Percentiles rank a stretch among this genome's conserved stretches.
Conservation (phyloP, 2,113 vertebrate species). For the Mustela nigripes region DNA sequence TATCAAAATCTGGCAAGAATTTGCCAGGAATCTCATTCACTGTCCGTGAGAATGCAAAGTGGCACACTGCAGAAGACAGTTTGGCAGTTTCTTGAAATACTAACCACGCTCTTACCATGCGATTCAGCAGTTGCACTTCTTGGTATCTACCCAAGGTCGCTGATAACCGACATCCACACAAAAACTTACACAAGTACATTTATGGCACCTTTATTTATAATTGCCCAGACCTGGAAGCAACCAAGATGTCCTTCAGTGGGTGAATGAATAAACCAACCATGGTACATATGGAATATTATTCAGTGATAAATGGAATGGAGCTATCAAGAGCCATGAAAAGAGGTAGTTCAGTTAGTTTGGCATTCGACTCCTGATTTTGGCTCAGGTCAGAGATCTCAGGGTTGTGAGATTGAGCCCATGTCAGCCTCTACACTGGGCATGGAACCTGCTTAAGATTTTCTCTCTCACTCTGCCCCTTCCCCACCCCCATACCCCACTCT, state of each 20-base stretch:
- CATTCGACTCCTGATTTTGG: background rate
- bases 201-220: background rate
- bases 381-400: background rate
- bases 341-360: background rate
- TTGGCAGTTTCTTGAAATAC: background rate
- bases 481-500: background rate
- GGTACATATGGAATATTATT: background rate
- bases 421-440: background rate
- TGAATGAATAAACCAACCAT: background rate
- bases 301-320: background rate
- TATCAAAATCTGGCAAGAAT: background rate
- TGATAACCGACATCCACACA: background rate
- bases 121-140: background rate
- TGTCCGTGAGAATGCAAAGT: background rate
- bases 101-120: background rate
- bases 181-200: background rate
- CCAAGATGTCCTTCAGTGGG: background rate
- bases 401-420: background rate
- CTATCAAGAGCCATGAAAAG: background rate
- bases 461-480: background rate
- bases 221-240: background rate
- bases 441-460: background rate
- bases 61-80: background rate
- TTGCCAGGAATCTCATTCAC: background rate
- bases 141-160: background rate